Evolutionary conservation across 2,113 vertebrate genomes (phyloP), one percentile per base, ranked within the genome.

Genomic region (Aptenodytes forsteri): DNA sequence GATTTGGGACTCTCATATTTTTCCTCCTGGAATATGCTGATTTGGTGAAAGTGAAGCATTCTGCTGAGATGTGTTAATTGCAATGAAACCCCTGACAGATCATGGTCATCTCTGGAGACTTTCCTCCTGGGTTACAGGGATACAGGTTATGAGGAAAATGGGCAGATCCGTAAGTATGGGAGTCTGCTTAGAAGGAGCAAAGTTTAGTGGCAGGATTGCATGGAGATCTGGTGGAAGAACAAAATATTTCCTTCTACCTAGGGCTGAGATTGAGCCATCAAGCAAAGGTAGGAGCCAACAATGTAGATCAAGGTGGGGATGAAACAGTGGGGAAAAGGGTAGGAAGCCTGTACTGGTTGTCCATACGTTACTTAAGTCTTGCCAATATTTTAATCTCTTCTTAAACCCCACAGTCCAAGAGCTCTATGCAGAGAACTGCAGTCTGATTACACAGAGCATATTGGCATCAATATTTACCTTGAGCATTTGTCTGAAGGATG

Each of bases 381-480:
- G 65, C 42, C 38, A 90, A 70, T 27, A 62, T 27, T 71, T 86
- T 49, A 62, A 62, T 16, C 52, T 75, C 72, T 66, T 46, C 42
- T 81, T 52, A 87, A 95, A 59, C 1, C 32, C 25, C 55, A 26
- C 13, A 55, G 42, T 26, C 47, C 25, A 46, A 73, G 59, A 89
- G 32, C n/a, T 49, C 29, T 34, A 1, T 27, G 55, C 50, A 89
- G 83, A 52, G 72, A 66, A 16, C n/a, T 75, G 80, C 77, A 44
- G n/a, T 50, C 76, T 67, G 87, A 75, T 95, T 62, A 26, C 26
- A 47, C 29, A 90, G 83, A 93, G 42, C 75, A 92, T 73, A 78
- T 29, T 78, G 76, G 69, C 87, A 98, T 87, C 92, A 67, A 90
- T 90, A 66, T 70, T 96, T 87, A 81, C 87, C 94, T 73, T 58